Conservation (phyloP, 2,113 vertebrate species). For the Tringa solitaria region DNA sequence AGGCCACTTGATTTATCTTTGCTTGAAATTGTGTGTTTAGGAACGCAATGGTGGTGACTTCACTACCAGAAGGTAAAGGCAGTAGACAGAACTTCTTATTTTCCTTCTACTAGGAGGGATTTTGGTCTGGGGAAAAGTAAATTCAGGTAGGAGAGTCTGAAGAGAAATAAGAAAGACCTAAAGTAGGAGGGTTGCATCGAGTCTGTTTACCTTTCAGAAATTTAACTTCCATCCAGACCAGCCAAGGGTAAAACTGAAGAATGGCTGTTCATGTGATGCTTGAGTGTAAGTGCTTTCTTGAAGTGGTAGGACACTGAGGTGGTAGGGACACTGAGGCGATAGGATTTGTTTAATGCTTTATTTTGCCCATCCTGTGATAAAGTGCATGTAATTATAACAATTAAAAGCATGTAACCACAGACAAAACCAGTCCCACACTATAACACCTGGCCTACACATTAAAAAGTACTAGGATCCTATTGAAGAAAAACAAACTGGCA, state of each 20-base stretch:
- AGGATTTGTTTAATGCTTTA: not conserved
- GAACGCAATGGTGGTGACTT: not conserved
- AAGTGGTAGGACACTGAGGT: not conserved
- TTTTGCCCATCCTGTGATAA: not conserved
- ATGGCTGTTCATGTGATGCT: not conserved
- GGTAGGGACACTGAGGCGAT: rapidly evolving
- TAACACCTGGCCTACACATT: not conserved
- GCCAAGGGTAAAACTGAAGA: not conserved
- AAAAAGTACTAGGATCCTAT: not conserved
- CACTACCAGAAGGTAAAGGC: not conserved
- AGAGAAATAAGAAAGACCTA: not conserved
- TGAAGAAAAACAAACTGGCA: not conserved
- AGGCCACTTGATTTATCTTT: not conserved
- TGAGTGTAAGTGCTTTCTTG: not conserved
- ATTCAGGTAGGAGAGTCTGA: not conserved
- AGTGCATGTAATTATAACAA: not conserved
- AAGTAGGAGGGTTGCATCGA: not conserved
- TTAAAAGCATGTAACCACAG: not conserved
- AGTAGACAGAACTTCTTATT: not conserved
- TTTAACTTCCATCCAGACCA: not conserved
- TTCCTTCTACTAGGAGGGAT: not conserved
- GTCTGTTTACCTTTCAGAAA: not conserved
- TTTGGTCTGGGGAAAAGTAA: not conserved
- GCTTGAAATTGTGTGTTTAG: not conserved
- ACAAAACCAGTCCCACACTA: not conserved